Conservation (phyloP, 2,888 invertebrate genomes). For the Brachylomia viminalis region DNA sequence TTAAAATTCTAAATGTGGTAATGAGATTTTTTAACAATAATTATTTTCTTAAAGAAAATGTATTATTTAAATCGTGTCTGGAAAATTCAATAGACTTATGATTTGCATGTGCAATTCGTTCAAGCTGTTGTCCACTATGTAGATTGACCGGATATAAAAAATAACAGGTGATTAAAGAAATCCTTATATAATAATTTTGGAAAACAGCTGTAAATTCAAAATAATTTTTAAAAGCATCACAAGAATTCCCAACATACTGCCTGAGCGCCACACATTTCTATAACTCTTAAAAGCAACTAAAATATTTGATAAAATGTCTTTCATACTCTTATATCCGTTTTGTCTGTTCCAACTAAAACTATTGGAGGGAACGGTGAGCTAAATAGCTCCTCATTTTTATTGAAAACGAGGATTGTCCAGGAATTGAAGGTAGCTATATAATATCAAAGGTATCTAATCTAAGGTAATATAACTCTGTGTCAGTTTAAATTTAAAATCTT, state of each 20-base stretch:
- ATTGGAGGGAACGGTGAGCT: slow-evolving; percentile 37
- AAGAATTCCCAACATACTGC: not conserved
- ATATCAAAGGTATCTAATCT: slow-evolving; percentile 26
- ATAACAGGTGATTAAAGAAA: too few relatives aligned
- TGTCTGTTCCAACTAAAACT: slow-evolving; percentile 51
- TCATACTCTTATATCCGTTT: slow-evolving; percentile 39
- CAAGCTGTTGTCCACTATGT: too few relatives aligned
- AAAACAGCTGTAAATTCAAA: not conserved
- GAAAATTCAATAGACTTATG: not conserved
- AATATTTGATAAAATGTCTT: slow-evolving; percentile 42
- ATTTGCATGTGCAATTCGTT: not conserved
- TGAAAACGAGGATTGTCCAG: slow-evolving; percentile 42
- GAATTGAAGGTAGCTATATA: slow-evolving; percentile 28
- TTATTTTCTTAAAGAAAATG: too few relatives aligned
- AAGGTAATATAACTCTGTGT: not conserved
- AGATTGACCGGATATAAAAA: too few relatives aligned
- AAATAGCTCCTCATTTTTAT: slow-evolving; percentile 53
- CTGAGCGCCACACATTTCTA: not conserved
- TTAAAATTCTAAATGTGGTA: not conserved
- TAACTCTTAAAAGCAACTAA: slow-evolving; percentile 21
- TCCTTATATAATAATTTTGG: too few relatives aligned
- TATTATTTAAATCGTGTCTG: too few relatives aligned
- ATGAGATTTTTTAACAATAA: not conserved
- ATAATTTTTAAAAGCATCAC: not conserved
- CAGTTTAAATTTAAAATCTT: not conserved